These are phyloP conservation scores for Phodopus roborovskii DNA, from an alignment of 2,113 vertebrate genomes.

Conservation along the genomic window DNA sequence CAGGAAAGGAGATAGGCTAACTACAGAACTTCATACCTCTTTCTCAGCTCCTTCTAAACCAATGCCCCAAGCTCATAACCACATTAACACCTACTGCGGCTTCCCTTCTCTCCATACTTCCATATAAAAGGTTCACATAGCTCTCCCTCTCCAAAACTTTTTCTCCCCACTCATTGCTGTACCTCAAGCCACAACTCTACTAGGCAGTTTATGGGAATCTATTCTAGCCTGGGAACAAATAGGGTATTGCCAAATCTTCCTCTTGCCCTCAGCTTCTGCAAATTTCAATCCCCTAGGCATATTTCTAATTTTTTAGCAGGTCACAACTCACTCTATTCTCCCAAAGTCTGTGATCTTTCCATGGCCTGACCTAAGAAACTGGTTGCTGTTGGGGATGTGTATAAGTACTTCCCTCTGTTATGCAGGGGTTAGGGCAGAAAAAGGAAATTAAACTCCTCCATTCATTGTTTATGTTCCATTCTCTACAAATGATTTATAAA, in stretches of 20 bases:
- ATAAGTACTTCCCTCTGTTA: too few species aligned
- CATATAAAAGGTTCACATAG: neutral
- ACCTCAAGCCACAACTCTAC: accelerated
- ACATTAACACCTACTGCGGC: neutral
- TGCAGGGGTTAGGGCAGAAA: too few species aligned
- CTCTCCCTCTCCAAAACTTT: neutral
- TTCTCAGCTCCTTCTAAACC: neutral
- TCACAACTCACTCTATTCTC: neutral
- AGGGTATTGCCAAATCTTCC: neutral
- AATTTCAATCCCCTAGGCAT: neutral
- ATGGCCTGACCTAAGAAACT: too few species aligned
- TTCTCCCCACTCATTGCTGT: neutral
- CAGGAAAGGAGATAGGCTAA: neutral
- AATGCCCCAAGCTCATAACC: neutral
- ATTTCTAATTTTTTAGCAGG: neutral
- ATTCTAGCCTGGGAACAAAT: neutral
- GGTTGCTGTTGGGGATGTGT: too few species aligned
- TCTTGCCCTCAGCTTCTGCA: neutral
- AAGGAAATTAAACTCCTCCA: too few species aligned
- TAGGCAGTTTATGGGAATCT: neutral
- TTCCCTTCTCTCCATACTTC: too few species aligned
- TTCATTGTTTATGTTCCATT: too few species aligned
- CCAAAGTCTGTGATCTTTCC: too few species aligned
- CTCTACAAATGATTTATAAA: too few species aligned
- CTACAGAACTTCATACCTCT: neutral